These are phyloP conservation scores for Parascotia fuliginaria DNA, from an alignment of 2,888 invertebrate genomes.

Conservation along the genomic window DNA sequence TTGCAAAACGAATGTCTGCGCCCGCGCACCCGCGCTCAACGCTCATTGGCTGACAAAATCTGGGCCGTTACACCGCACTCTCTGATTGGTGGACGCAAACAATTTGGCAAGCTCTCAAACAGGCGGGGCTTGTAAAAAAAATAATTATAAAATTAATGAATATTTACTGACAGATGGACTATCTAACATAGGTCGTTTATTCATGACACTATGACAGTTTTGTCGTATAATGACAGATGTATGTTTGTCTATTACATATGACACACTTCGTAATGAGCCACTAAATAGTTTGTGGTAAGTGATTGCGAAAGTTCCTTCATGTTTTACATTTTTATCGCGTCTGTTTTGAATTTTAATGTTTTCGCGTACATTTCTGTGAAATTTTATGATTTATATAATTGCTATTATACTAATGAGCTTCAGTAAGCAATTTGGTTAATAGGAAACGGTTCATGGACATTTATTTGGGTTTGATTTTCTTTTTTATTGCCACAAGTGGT, in stretches of 20 bases:
- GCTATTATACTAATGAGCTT: background rate
- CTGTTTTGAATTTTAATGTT: background rate
- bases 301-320: constrained; percentile 18
- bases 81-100: constrained; percentile 61
- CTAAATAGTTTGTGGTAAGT: background rate
- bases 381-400: background rate
- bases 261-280: constrained; percentile 13
- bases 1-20: constrained; percentile 73
- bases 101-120: constrained; percentile 78
- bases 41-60: constrained; percentile 60
- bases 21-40: constrained; percentile 60
- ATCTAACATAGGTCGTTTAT: constrained; percentile 14
- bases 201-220: constrained; percentile 1
- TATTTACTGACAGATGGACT: constrained; percentile 22
- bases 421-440: background rate
- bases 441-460: background rate
- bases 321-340: background rate
- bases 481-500: background rate
- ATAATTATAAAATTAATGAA: constrained; percentile 25
- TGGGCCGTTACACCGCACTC: constrained; percentile 49
- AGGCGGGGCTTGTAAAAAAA: constrained; percentile 65
- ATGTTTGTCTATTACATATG: constrained; percentile 16
- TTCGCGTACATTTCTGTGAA: background rate
- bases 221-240: constrained; percentile 13
- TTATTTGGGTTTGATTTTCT: background rate